Conservation (phyloP, 1,140 invertebrate species). For the Meloidogyne exigua region DNA sequence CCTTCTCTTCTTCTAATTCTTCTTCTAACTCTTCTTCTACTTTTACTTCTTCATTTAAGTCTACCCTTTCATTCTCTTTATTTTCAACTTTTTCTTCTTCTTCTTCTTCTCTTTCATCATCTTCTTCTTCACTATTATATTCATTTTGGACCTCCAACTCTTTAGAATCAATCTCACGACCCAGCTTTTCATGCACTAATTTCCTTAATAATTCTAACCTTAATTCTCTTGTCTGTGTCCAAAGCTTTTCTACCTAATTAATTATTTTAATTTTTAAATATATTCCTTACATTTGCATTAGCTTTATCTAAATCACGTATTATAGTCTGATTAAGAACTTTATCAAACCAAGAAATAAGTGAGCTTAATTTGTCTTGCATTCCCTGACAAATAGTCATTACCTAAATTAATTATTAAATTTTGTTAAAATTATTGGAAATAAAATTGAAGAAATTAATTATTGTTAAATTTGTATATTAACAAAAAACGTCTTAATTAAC, state of each 20-base stretch:
- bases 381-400: conserved; percentile 66
- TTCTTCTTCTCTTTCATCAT: conserved; percentile 19
- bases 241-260: conserved; percentile 46
- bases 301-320: conserved; percentile 60
- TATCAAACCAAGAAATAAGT: conserved; percentile 70
- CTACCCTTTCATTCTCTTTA: neutral
- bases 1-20: neutral
- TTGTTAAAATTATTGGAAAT: too few species aligned
- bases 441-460: too few species aligned
- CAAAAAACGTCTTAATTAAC: too few species aligned
- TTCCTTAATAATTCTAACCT: conserved; percentile 55
- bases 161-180: conserved; percentile 41
- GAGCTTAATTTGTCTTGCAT: conserved; percentile 68
- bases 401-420: conserved; percentile 58
- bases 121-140: conserved; percentile 44
- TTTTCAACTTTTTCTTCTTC: neutral
- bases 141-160: conserved; percentile 16
- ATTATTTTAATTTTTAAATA: conserved; percentile 9
- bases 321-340: conserved; percentile 63
- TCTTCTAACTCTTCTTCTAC: neutral
- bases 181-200: conserved; percentile 48
- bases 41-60: neutral
- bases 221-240: conserved; percentile 58
- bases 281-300: conserved; percentile 45
- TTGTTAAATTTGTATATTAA: too few species aligned